Percentiles rank a stretch among this genome's conserved stretches.
Evolutionary conservation across 2,797 vertebrate genomes (phyloP).

Genomic region (Falco novaeseelandiae): DNA sequence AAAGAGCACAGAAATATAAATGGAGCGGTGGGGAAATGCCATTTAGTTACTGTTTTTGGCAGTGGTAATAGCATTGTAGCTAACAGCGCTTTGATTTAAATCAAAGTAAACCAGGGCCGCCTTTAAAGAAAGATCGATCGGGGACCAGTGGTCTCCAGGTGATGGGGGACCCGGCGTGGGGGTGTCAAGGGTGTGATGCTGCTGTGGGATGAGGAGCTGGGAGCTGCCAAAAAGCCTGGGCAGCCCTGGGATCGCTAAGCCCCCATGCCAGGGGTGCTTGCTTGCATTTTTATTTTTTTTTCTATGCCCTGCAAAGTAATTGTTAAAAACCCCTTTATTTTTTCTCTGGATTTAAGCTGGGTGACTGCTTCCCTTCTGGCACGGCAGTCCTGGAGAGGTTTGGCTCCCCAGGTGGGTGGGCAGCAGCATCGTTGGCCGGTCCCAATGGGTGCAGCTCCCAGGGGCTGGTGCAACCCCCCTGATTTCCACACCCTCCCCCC

Average conservation of each 20-base stretch:
- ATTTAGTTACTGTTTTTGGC: not conserved
- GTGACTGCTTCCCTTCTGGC: not conserved
- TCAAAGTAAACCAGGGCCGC: not conserved
- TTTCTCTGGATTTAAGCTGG: not conserved
- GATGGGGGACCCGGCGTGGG: rapidly evolving
- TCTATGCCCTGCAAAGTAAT: not conserved
- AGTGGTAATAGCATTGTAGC: not conserved
- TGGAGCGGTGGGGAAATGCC: conserved; percentile 1
- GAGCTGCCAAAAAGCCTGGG: not conserved
- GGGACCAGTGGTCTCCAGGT: not conserved
- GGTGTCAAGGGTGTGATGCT: not conserved
- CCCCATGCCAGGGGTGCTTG: rapidly evolving
- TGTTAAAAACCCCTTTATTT: rapidly evolving
- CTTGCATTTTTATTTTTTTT: rapidly evolving
- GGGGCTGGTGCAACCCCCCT: rapidly evolving
- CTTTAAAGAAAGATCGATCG: not conserved
- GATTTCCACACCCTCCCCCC: not conserved
- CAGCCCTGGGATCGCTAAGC: rapidly evolving
- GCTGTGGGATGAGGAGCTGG: rapidly evolving
- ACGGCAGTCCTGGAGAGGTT: not conserved
- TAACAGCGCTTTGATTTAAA: not conserved
- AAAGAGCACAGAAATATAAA: conserved; percentile 22
- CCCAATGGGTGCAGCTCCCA: rapidly evolving
- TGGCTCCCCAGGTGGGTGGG: not conserved
- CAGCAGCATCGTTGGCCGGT: rapidly evolving